phyloP scores from a whole-genome alignment of 2,113 vertebrate species.

The Sceloporus tristichus region DNA sequence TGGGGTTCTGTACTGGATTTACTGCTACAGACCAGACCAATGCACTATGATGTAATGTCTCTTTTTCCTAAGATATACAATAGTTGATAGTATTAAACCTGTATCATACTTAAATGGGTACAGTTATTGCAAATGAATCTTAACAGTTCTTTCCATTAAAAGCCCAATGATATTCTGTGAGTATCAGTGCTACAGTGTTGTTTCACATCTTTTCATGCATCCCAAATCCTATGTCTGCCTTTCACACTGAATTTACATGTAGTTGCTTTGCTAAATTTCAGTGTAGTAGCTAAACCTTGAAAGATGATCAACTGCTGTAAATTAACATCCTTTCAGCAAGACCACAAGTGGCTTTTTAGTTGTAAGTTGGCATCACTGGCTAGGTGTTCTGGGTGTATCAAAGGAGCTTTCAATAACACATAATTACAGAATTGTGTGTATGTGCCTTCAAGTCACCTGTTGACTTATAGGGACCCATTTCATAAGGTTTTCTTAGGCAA shows the following conservation, averaged over 20 bases:
- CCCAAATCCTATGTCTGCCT: background rate
- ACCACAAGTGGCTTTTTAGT: background rate
- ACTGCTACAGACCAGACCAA: background rate
- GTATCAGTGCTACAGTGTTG: background rate
- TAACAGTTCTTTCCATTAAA: background rate
- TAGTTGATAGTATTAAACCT: background rate
- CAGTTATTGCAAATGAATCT: background rate
- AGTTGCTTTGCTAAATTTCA: background rate
- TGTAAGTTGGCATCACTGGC: background rate
- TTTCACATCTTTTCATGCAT: background rate
- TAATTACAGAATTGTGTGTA: background rate
- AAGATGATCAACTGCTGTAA: conserved; percentile 2
- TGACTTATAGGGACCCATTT: no score
- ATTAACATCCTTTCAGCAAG: background rate
- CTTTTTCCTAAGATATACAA: background rate
- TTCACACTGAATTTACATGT: background rate
- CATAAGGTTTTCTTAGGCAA: no score
- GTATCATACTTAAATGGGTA: conserved; percentile 4
- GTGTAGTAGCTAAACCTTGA: background rate
- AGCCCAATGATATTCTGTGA: background rate
- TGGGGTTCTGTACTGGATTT: background rate
- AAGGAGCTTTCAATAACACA: background rate
- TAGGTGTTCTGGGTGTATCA: background rate
- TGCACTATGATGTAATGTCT: background rate
- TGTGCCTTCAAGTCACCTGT: no score